A percentile compares a stretch with the other conserved stretches of the same genome.
Evolutionary conservation across 2,113 vertebrate species (phyloP).

Genomic region (Eptesicus fuscus): DNA sequence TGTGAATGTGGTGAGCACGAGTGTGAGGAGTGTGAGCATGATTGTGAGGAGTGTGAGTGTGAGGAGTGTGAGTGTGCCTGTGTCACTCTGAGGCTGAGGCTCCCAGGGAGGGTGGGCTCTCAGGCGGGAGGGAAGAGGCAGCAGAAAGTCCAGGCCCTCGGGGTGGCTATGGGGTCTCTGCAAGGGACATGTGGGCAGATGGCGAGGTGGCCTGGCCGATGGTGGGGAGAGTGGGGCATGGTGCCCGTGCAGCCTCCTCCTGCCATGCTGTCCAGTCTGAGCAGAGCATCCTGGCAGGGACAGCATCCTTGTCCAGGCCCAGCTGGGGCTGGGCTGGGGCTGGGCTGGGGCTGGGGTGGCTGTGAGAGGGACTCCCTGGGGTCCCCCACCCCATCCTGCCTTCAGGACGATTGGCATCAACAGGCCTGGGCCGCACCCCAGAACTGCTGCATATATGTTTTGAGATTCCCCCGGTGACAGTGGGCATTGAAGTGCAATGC

Average conservation of each 20-base stretch:
- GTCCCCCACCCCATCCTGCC: no score
- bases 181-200: background rate
- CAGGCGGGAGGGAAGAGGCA: background rate
- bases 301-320: background rate
- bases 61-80: no score
- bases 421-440: background rate
- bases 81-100: background rate
- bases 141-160: background rate
- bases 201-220: no score
- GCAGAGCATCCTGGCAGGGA: background rate
- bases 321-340: no score
- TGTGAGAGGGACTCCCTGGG: background rate
- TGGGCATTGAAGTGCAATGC: no score
- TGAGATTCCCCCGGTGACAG: no score
- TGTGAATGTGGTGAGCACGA: no score
- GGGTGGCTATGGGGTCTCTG: background rate
- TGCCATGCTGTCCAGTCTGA: rapidly evolving
- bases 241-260: background rate
- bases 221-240: no score
- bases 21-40: no score
- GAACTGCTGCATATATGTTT: no score
- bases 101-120: background rate
- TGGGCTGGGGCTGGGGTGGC: no score
- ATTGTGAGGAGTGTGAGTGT: no score
- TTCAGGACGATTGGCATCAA: background rate